Conservation (phyloP, 2,797 vertebrate species). For the Neosilurus mollespiculum region DNA sequence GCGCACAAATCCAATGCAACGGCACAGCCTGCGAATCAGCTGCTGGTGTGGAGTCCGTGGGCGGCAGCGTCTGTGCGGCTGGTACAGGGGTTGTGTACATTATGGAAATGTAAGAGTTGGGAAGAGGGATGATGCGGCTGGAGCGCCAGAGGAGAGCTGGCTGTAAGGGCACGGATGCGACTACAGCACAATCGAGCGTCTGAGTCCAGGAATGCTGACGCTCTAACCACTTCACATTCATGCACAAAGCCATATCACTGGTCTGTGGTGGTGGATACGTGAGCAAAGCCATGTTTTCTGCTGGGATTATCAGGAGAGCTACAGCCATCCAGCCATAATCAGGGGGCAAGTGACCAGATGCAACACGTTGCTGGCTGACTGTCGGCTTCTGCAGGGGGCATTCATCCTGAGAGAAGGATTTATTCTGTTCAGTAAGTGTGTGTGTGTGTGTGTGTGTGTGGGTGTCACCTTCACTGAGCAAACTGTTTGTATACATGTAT, state of each 20-base stretch:
- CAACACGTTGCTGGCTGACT: constrained; percentile 73
- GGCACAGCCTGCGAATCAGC: not conserved
- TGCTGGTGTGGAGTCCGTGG: not conserved
- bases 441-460: not conserved
- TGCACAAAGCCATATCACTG: not conserved
- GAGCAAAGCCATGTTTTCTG: constrained; percentile 9
- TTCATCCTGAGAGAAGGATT: constrained; percentile 58
- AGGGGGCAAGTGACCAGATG: constrained; percentile 53
- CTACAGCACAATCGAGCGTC: constrained; percentile 16
- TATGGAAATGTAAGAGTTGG: not conserved
- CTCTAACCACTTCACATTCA: not conserved
- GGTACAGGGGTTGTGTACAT: not conserved
- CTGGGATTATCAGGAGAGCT: constrained; percentile 7
- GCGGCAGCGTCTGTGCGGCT: not conserved
- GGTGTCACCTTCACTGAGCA: not conserved
- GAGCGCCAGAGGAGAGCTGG: not conserved
- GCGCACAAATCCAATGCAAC: not conserved
- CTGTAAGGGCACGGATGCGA: constrained; percentile 16
- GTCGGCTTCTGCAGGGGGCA: constrained; percentile 61
- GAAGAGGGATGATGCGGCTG: constrained; percentile 6
- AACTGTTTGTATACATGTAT: not conserved
- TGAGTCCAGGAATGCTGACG: constrained; percentile 29
- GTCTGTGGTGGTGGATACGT: not conserved
- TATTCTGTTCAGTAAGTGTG: constrained; percentile 67
- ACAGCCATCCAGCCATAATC: constrained; percentile 22